These are phyloP conservation scores for Zygogramma bicolorata DNA, from an alignment of 2,888 invertebrate species.

Conservation along the genomic window DNA sequence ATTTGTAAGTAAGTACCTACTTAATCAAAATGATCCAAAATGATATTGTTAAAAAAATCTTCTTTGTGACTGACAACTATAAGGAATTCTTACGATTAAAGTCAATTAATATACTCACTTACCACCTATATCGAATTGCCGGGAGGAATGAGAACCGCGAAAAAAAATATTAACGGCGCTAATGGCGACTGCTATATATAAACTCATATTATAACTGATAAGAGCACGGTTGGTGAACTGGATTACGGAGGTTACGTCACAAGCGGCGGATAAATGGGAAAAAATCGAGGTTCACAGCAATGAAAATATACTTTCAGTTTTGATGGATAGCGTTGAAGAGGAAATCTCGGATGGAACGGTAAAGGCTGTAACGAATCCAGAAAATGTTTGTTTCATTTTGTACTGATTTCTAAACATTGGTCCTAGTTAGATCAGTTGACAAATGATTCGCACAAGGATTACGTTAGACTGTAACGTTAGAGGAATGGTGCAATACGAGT, in stretches of 20 bases:
- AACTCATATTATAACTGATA: slow-evolving; percentile 17
- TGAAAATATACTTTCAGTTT: not conserved
- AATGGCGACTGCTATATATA: not conserved
- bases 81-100: too few relatives aligned
- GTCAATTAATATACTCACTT: too few relatives aligned
- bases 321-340: not conserved
- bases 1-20: too few relatives aligned
- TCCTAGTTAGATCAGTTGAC: too few relatives aligned
- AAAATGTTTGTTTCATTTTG: not conserved
- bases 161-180: not conserved
- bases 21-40: too few relatives aligned
- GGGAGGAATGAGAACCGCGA: not conserved
- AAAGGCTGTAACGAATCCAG: too few relatives aligned
- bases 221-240: slow-evolving; percentile 30
- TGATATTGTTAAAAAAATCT: too few relatives aligned
- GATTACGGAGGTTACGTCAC: slow-evolving; percentile 34
- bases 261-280: slow-evolving; percentile 10
- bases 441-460: not conserved
- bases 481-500: too few relatives aligned
- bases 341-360: not conserved
- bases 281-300: slow-evolving; percentile 8
- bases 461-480: too few relatives aligned
- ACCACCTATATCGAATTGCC: too few relatives aligned
- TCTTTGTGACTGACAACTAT: too few relatives aligned
- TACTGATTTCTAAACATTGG: too few relatives aligned